These are phyloP conservation scores for Phenganax stokvisi DNA, from an alignment of 92 coral and sea anemone genomes.

Conservation along the genomic window DNA sequence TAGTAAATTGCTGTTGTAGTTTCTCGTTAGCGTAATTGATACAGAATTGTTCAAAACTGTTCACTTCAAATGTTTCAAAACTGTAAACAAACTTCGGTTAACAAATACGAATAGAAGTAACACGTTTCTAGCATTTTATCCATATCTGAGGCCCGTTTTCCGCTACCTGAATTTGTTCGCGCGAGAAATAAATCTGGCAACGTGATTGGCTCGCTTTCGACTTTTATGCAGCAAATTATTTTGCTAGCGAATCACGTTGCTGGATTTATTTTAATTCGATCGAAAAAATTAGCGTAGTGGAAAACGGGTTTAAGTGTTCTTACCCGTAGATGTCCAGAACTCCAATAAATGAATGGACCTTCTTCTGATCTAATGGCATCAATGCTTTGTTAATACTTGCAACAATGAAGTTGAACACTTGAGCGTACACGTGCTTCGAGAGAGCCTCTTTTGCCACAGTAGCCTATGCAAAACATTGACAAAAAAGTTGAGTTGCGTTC, in stretches of 20 bases:
- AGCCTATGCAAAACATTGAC: conserved; percentile 17
- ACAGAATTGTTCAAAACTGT: conserved; percentile 98
- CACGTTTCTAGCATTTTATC: not conserved
- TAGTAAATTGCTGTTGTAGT: conserved; percentile 94
- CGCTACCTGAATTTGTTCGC: no score
- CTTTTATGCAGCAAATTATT: no score
- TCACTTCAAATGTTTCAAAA: conserved; percentile 91
- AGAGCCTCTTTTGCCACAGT: conserved; percentile 69
- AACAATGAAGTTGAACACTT: conserved; percentile 84
- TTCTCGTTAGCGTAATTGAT: conserved; percentile 97
- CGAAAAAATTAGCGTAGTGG: no score
- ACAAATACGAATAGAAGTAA: not conserved
- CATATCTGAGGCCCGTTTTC: not conserved
- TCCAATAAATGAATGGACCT: conserved; percentile 83
- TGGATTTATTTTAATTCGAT: no score
- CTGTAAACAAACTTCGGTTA: conserved; percentile 42
- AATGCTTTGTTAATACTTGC: conserved; percentile 79
- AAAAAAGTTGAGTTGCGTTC: not conserved
- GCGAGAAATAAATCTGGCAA: no score
- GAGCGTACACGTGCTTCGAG: conserved; percentile 85
- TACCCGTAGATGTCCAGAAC: conserved; percentile 97
- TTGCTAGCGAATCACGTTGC: no score
- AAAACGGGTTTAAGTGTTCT: conserved; percentile 12
- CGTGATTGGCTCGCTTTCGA: no score
- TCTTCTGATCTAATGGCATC: conserved; percentile 44